Conservation (phyloP, 2,797 vertebrate genomes). For the Rhinella marina region DNA sequence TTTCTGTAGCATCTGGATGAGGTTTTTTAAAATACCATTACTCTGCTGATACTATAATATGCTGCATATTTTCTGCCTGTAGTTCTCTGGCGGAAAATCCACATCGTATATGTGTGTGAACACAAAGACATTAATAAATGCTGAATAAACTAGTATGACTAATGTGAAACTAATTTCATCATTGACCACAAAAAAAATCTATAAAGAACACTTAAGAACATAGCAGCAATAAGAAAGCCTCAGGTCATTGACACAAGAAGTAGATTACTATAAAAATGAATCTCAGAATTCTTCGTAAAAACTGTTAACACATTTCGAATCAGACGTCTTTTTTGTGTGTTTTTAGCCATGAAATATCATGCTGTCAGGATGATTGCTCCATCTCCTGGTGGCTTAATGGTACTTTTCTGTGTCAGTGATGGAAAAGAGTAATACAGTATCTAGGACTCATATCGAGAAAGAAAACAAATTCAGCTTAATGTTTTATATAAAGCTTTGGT, state of each 20-base stretch:
- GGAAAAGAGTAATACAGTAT: constrained; percentile 28
- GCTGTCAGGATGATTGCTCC: constrained; percentile 61
- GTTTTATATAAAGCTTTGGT: constrained; percentile 28
- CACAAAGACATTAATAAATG: too few relatives aligned
- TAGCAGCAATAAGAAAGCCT: constrained; percentile 28
- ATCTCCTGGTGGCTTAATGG: constrained; percentile 58
- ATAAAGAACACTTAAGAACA: neutral
- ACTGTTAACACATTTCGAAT: constrained; percentile 42
- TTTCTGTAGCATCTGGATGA: too few relatives aligned
- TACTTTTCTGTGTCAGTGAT: constrained; percentile 50
- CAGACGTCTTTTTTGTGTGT: constrained; percentile 33
- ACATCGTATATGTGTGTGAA: too few relatives aligned
- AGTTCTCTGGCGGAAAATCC: too few relatives aligned
- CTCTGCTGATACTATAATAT: too few relatives aligned
- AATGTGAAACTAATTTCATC: neutral
- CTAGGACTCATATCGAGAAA: constrained; percentile 35
- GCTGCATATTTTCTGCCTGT: too few relatives aligned
- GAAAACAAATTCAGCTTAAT: constrained; percentile 9
- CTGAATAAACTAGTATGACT: neutral
- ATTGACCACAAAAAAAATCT: neutral
- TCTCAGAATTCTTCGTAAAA: neutral
- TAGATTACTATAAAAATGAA: constrained; percentile 30
- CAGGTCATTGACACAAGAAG: neutral
- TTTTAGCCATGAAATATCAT: constrained; percentile 49
- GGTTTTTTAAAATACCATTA: too few relatives aligned